phyloP scores from a whole-genome alignment of 2,797 vertebrate genomes.

The Falco biarmicus region DNA sequence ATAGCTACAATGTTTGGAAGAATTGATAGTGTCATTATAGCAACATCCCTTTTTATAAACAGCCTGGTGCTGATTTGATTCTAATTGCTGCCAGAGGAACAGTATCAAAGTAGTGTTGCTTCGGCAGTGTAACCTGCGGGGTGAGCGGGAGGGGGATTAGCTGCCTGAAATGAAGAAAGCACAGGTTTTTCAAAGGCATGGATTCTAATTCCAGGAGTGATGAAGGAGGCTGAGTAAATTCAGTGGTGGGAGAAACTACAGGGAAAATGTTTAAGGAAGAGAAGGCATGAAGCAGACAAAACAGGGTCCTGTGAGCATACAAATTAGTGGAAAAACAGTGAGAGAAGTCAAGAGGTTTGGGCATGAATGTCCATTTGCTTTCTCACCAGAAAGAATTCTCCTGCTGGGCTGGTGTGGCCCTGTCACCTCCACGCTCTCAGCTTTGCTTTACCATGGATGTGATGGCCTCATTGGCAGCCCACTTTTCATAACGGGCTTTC shows the following conservation, averaged over 20 bases:
- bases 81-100: conserved; percentile 65
- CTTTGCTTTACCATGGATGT: neutral
- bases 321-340: neutral
- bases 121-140: neutral
- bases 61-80: conserved; percentile 61
- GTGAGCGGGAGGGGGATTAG: conserved; percentile 8
- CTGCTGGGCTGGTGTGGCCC: neutral
- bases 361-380: fast-evolving
- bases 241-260: neutral
- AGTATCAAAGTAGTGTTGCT: conserved; percentile 40
- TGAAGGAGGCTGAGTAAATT: neutral
- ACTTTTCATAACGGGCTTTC: neutral
- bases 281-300: neutral
- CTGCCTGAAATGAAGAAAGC: neutral
- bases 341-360: neutral
- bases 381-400: neutral
- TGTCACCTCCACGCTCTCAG: neutral
- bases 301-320: neutral
- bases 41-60: conserved; percentile 69
- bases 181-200: neutral
- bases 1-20: conserved; percentile 67
- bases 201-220: neutral
- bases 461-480: neutral
- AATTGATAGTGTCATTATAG: conserved; percentile 71
- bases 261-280: neutral